These are phyloP conservation scores for Tenodera sinensis DNA, from an alignment of 2,888 invertebrate species.

Conservation along the genomic window DNA sequence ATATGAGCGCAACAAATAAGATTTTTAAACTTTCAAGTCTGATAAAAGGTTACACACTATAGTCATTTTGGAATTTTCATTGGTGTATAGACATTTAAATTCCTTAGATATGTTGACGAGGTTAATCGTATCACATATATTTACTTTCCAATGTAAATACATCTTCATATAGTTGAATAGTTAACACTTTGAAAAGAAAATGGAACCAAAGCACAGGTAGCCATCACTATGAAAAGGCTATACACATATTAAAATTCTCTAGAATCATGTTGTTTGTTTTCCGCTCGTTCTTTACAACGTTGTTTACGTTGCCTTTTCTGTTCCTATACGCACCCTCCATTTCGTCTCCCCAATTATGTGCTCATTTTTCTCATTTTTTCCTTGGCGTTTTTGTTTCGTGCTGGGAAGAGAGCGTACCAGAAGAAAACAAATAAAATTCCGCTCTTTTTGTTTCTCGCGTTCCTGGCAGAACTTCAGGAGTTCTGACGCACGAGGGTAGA, in stretches of 20 bases:
- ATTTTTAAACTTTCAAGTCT: no score
- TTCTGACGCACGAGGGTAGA: not conserved
- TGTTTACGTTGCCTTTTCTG: not conserved
- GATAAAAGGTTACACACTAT: no score
- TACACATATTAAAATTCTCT: no score
- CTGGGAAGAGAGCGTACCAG: not conserved
- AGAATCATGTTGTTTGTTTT: not conserved
- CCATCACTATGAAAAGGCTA: not conserved
- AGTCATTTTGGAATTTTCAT: no score
- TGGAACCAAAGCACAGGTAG: not conserved
- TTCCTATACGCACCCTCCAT: not conserved
- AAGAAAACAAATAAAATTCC: not conserved
- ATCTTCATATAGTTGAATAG: no score
- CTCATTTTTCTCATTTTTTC: not conserved
- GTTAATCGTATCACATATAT: no score
- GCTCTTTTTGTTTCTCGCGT: not conserved
- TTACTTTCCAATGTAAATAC: no score
- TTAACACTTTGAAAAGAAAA: no score
- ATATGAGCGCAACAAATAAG: no score
- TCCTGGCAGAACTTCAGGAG: not conserved
- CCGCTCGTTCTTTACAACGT: not conserved
- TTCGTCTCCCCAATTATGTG: not conserved
- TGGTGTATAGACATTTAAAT: no score
- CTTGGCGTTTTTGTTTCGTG: not conserved
- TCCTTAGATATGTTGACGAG: no score